Conservation (phyloP, 2,888 invertebrate species). For the Candidula unifasciata region DNA sequence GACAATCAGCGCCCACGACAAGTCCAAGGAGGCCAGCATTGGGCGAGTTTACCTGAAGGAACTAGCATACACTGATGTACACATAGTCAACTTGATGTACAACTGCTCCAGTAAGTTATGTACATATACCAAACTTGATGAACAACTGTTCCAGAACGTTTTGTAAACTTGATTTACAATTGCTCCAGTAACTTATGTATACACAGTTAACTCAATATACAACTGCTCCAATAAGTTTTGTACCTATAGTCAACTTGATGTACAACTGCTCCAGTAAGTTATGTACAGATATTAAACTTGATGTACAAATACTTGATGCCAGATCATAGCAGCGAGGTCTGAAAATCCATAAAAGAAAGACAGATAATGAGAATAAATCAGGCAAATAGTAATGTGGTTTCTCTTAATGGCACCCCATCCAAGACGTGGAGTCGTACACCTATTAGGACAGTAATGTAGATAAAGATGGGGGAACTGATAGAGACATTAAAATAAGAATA, state of each 20-base stretch:
- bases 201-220: slow-evolving; percentile 72
- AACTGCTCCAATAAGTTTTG: slow-evolving; percentile 65
- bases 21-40: slow-evolving; percentile 61
- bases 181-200: slow-evolving; percentile 69
- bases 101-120: slow-evolving; percentile 67
- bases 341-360: no score
- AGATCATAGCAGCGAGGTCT: no score
- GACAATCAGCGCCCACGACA: slow-evolving; percentile 66
- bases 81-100: slow-evolving; percentile 72
- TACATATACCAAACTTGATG: slow-evolving; percentile 70
- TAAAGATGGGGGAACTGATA: no score
- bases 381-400: no score
- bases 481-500: no score
- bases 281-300: no score
- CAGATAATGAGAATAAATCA: no score
- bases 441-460: no score
- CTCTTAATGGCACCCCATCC: no score
- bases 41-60: slow-evolving; percentile 71
- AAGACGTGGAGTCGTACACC: no score
- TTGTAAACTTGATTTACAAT: slow-evolving; percentile 63
- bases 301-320: no score
- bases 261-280: slow-evolving; percentile 70
- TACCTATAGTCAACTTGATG: slow-evolving; percentile 70
- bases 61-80: slow-evolving; percentile 69
- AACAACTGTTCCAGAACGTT: slow-evolving; percentile 69